Evolutionary conservation across 2,888 invertebrate genomes (phyloP), one percentile per base, ranked within the genome.

Genomic region (Cryptophagus acutangulus): DNA sequence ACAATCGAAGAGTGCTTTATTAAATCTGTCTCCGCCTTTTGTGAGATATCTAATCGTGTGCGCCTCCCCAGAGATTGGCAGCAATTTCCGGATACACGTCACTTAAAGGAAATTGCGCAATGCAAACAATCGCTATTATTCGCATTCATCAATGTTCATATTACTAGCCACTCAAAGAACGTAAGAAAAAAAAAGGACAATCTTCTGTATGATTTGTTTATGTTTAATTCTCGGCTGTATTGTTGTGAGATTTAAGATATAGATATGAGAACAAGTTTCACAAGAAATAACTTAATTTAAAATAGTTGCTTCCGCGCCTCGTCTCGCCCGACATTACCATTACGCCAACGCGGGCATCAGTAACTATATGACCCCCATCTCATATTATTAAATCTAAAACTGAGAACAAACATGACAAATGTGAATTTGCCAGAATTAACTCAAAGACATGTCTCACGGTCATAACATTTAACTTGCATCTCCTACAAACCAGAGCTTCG

Each of bases 81-180:
- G 68, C 69, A 70, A 70, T 70, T 69, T 70, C 70, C 70, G 66
- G 65, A 63, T 64, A 67, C 69, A 68, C 62, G 68, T 69, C 68
- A 68, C 61, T 59, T 58, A 54, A 58, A 64, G 67, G 65, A 66
- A 67, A 67, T 68, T 67, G 66, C 63, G 61, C 66, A 65, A 60
- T 65, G 63, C 67, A 67, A 67, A 67, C 66, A 66, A 59, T 65
- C 59, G 55, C 61, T 57, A 61, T 63, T 65, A 63, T 62, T 58
- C 53, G 55, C 60, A 63, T 63, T 62, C 59, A 60, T 62, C 62
- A 62, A 54, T 41, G 49, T 40, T 48, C 42, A n/a, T n/a, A n/a
- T n/a, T n/a, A n/a, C n/a, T n/a, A n/a, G n/a, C 36, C 40, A 41
- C n/a, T n/a, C n/a, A n/a, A n/a, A n/a, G n/a, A n/a, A n/a, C n/a